A percentile compares a stretch with the other conserved stretches of the same genome.
Evolutionary conservation across 2,113 vertebrate species (phyloP).

Genomic region (Boleophthalmus pectinirostris): DNA sequence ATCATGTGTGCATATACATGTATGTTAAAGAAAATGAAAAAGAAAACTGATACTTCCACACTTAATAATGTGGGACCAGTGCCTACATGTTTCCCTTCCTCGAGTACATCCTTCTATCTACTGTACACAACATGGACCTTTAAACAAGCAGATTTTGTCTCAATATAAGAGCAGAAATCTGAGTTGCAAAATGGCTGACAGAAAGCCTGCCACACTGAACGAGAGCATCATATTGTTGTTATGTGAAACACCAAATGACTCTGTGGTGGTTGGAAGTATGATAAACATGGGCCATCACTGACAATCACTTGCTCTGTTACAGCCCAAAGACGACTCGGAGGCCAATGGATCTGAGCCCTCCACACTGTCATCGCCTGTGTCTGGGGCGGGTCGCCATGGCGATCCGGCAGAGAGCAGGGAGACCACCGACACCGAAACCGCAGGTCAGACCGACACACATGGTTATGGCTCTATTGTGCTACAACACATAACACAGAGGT

Average conservation of each 20-base stretch:
- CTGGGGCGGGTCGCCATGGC: conserved; percentile 80
- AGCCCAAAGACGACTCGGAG: conserved; percentile 89
- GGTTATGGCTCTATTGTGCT: not conserved
- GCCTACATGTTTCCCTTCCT: not conserved
- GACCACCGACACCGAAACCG: conserved; percentile 88
- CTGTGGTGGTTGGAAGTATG: conserved; percentile 18
- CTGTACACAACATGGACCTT: not conserved
- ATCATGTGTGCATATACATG: too few species aligned
- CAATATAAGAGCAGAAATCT: conserved; percentile 32
- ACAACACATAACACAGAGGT: not conserved
- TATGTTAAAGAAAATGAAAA: not conserved
- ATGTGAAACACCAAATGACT: conserved; percentile 29
- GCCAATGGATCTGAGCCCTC: conserved; percentile 86
- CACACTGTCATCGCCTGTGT: conserved; percentile 87
- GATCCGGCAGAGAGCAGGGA: conserved; percentile 80
- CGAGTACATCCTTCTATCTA: not conserved
- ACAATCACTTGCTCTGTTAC: conserved; percentile 30
- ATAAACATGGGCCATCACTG: conserved; percentile 28
- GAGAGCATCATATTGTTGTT: conserved; percentile 24
- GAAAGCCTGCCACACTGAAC: conserved; percentile 10
- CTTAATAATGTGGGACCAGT: not conserved
- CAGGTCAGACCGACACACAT: conserved; percentile 77
- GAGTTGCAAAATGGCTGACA: conserved; percentile 15
- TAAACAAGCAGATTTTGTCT: conserved; percentile 15
- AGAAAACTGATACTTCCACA: not conserved